Evolutionary conservation across 2,113 vertebrate genomes (phyloP).

Genomic region (Oenanthe melanoleuca): DNA sequence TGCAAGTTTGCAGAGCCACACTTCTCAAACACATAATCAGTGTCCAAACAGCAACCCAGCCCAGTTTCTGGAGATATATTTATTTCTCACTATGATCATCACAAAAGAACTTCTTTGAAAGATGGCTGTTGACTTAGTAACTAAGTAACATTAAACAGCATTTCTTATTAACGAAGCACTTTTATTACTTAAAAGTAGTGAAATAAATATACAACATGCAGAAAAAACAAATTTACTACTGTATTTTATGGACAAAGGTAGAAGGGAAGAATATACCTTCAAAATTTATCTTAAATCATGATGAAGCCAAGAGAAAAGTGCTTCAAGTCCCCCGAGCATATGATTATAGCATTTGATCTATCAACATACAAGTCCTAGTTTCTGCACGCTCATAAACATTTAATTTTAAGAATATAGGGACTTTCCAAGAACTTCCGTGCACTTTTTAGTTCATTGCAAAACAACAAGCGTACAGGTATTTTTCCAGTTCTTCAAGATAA

Average conservation of each 20-base stretch:
- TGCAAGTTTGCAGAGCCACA: neutral
- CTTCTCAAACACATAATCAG: conserved; percentile 55
- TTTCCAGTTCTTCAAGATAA: conserved; percentile 48
- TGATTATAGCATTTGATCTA: neutral
- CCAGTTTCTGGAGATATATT: conserved; percentile 47
- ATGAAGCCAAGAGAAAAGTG: neutral
- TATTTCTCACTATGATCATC: neutral
- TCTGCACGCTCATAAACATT: neutral
- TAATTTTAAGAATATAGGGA: neutral
- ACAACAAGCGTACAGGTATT: conserved; percentile 30
- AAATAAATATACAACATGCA: neutral
- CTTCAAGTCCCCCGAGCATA: neutral
- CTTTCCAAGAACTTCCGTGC: neutral
- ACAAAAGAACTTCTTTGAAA: conserved; percentile 23
- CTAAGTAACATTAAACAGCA: neutral
- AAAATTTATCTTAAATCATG: neutral
- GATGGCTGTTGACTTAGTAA: neutral
- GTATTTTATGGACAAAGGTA: neutral
- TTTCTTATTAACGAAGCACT: neutral
- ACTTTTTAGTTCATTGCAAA: neutral
- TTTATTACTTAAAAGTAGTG: neutral
- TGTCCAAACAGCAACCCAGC: conserved; percentile 35
- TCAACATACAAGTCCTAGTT: neutral
- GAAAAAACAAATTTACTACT: neutral
- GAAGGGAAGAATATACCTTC: neutral